Conservation (phyloP, 2,888 invertebrate genomes). For the Platycheirus rosarum region DNA sequence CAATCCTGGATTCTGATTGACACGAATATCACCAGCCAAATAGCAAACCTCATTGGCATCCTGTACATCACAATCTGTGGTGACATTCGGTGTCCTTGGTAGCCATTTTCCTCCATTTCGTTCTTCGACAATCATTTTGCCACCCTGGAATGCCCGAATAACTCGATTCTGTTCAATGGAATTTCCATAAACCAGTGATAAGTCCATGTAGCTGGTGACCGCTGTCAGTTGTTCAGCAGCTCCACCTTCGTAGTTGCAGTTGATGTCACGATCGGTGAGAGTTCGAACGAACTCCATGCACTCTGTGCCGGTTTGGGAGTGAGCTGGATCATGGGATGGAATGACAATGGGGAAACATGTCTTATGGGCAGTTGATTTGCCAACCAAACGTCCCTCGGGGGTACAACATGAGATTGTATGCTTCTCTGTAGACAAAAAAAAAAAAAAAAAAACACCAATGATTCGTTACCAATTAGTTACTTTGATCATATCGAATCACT, state of each 20-base stretch:
- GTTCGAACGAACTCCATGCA: constrained; percentile 89
- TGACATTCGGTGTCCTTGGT: constrained; percentile 87
- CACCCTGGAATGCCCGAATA: constrained; percentile 87
- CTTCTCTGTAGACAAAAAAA: constrained; percentile 81
- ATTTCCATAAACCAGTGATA: constrained; percentile 92
- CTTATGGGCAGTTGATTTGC: constrained; percentile 81
- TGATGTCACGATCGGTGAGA: constrained; percentile 86
- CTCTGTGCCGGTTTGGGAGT: constrained; percentile 83
- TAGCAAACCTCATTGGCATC: constrained; percentile 89
- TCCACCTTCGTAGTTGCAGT: constrained; percentile 84
- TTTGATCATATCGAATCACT: constrained; percentile 79
- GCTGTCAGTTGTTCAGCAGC: constrained; percentile 87
- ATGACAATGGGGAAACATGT: constrained; percentile 85
- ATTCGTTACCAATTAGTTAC: constrained; percentile 17
- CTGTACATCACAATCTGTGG: constrained; percentile 87
- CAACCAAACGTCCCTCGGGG: constrained; percentile 84
- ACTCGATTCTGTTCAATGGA: constrained; percentile 86
- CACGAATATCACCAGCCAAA: constrained; percentile 85
- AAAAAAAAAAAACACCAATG: not conserved
- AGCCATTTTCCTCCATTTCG: constrained; percentile 88
- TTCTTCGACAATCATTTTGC: constrained; percentile 86
- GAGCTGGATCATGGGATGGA: constrained; percentile 85
- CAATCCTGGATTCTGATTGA: constrained; percentile 83
- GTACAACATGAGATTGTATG: constrained; percentile 86
- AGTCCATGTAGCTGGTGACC: constrained; percentile 85